Evolutionary conservation across 2,113 vertebrate genomes (phyloP).

Genomic region (Anarhynchus alexandrinus): DNA sequence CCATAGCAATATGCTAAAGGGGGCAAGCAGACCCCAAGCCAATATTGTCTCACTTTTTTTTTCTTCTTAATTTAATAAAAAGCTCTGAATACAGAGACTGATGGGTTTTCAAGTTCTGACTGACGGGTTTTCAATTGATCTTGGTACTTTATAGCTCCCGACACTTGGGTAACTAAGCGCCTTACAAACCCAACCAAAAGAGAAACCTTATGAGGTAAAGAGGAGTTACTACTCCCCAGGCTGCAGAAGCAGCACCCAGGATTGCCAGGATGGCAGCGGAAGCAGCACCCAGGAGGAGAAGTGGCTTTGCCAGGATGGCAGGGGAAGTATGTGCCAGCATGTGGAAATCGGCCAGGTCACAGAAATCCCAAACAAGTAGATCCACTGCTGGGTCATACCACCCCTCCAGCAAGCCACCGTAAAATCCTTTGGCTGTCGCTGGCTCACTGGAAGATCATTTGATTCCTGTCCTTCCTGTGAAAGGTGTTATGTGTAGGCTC

Average conservation of each 20-base stretch:
- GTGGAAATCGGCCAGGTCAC: background rate
- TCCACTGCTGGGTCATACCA: background rate
- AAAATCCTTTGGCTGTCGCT: background rate
- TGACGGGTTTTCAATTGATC: slow-evolving; percentile 23
- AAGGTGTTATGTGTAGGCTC: background rate
- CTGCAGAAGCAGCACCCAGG: background rate
- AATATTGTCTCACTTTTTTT: slow-evolving; percentile 6
- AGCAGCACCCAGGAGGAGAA: background rate
- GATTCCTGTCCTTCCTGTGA: background rate
- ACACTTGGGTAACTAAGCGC: background rate
- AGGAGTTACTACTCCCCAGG: background rate
- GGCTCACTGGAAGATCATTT: background rate
- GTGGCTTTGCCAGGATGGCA: background rate
- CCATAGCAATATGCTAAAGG: slow-evolving; percentile 44
- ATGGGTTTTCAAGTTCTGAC: slow-evolving; percentile 34
- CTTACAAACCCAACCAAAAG: background rate
- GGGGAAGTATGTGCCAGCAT: background rate
- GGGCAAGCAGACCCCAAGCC: slow-evolving; percentile 36
- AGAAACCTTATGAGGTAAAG: background rate
- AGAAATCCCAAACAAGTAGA: background rate
- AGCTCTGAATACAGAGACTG: slow-evolving; percentile 42
- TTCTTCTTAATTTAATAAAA: slow-evolving; percentile 59
- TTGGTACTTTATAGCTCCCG: background rate
- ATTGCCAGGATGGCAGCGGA: background rate
- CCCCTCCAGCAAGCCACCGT: background rate